Evolutionary conservation across 2,888 invertebrate genomes (phyloP), one percentile per base, ranked within the genome.

Genomic region (Dicycla oo): DNA sequence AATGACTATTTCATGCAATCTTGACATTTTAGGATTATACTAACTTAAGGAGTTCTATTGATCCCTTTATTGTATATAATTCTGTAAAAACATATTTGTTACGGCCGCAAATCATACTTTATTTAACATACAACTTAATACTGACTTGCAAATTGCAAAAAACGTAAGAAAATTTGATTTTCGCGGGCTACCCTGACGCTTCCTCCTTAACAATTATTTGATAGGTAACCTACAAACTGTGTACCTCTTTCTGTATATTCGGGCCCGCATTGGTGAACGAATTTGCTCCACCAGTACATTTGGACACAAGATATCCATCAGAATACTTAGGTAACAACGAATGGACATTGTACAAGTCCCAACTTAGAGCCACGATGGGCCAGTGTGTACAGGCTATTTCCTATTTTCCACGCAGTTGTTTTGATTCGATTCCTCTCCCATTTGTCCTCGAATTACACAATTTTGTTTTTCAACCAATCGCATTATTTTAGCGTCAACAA

Each of bases 401-500:
- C 18, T 51, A 66, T 62, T 74, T 74, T 53, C 26, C 49, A 62
- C 7, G 3, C 5, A 47, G 40, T 40, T 53, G 23, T 66, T 73
- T 66, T 66, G 75, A 66, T 75, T 60, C 30, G 40, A 69, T 60
- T 43, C 18, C 47, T 23, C 20, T 61, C n/a, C 47, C 23, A 53
- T 57, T 56, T 57, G 58, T 60, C 53, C 11, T 49, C 34, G 47
- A 60, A 58, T 47, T 45, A 60, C 60, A 53, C 56, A 58, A 58
- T 66, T 74, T 80, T 23, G 49, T 51, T 80, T 73, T 63, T 38
- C 53, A 13, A 38, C 11, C 67, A 49, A 54, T 74, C 23, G 43
- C 63, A 77, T 77, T 80, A 74, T 80, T 80, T 78, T 61, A 51
- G 20, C 61, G 66, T 49, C 58, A 74, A 80, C 54, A 80, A 67